These are phyloP conservation scores for Antigone vipio DNA, from an alignment of 2,113 vertebrate genomes.

Conservation along the genomic window DNA sequence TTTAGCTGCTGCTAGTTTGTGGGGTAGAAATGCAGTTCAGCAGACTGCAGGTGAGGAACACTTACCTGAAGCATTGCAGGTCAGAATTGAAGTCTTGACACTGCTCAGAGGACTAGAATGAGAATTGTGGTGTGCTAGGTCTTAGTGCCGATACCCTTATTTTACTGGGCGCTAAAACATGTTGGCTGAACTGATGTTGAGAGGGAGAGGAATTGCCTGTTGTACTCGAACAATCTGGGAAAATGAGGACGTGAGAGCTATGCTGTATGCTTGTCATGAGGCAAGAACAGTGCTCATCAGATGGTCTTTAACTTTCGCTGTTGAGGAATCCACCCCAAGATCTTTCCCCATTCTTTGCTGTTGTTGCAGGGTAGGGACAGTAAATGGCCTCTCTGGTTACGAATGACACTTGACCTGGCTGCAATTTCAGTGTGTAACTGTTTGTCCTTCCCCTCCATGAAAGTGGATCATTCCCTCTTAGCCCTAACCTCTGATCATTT, in stretches of 20 bases:
- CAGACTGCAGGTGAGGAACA: background rate
- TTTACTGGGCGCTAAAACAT: background rate
- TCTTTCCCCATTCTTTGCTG: background rate
- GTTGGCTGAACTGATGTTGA: background rate
- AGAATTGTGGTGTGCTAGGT: background rate
- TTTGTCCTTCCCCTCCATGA: background rate
- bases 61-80: background rate
- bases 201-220: background rate
- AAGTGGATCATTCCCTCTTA: background rate
- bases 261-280: background rate
- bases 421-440: background rate
- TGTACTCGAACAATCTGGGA: background rate
- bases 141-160: background rate
- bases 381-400: background rate
- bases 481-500: background rate
- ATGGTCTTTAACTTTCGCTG: background rate
- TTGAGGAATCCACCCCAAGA: background rate
- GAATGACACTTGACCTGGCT: background rate
- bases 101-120: background rate
- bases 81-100: background rate
- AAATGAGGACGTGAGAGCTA: background rate
- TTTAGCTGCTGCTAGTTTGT: background rate
- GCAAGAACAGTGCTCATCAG: background rate
- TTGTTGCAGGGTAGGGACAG: rapidly evolving
- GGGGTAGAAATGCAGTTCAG: background rate